A percentile compares a stretch with the other conserved stretches of the same genome.
phyloP scores from a whole-genome alignment of 2,113 vertebrate genomes.

The Girardinichthys multiradiatus region DNA sequence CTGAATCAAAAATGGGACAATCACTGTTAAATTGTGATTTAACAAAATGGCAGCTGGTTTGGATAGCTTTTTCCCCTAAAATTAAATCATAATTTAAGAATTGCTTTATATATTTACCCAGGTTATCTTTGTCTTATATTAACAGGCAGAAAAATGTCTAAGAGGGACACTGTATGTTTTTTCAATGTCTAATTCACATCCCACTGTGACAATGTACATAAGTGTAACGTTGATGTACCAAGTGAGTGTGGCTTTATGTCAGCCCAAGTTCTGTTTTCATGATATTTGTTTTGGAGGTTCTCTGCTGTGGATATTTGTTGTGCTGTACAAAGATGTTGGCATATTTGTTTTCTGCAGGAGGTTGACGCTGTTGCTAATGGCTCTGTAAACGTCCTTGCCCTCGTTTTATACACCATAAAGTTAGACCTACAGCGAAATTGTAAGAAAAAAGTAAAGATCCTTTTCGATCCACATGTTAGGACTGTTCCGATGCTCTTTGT shows the following conservation, averaged over 20 bases:
- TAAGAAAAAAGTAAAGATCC: neutral
- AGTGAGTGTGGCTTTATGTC: slow-evolving; percentile 27
- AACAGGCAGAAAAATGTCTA: neutral
- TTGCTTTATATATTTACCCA: neutral
- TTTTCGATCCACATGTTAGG: slow-evolving; percentile 15
- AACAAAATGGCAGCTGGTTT: neutral
- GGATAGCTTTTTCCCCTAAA: neutral
- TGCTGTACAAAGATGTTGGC: slow-evolving; percentile 26
- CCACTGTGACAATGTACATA: slow-evolving; percentile 50
- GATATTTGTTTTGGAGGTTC: slow-evolving; percentile 44
- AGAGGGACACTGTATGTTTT: neutral
- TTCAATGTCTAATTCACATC: slow-evolving; percentile 42
- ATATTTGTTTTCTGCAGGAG: slow-evolving; percentile 29
- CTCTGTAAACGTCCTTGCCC: slow-evolving; percentile 5
- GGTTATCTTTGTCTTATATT: neutral
- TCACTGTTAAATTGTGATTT: too few relatives aligned
- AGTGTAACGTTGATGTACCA: slow-evolving; percentile 42
- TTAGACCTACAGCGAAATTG: neutral
- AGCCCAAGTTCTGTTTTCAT: slow-evolving; percentile 41
- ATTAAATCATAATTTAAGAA: neutral
- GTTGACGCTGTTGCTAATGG: slow-evolving; percentile 29
- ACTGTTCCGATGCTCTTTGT: slow-evolving; percentile 19
- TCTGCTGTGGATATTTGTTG: slow-evolving; percentile 51
- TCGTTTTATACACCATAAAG: neutral
- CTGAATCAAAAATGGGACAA: too few relatives aligned